phyloP scores from a whole-genome alignment of 2,113 vertebrate genomes.

The Grammomys dolichurus region DNA sequence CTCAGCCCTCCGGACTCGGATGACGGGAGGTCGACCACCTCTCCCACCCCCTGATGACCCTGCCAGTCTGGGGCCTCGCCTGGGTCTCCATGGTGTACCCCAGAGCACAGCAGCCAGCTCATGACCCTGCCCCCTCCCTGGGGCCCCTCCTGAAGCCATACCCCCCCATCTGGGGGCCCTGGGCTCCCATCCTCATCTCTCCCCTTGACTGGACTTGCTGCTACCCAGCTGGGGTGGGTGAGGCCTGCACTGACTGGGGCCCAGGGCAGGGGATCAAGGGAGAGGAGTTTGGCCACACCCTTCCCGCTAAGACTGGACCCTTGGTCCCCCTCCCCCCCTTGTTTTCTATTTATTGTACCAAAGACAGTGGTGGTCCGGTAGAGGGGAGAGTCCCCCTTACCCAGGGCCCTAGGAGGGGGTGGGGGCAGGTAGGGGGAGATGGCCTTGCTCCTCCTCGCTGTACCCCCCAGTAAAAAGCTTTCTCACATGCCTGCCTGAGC shows the following conservation, averaged over 20 bases:
- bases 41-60: constrained; percentile 81
- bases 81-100: constrained; percentile 89
- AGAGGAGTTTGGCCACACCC: constrained; percentile 70
- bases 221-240: constrained; percentile 84
- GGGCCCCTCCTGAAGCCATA: constrained; percentile 83
- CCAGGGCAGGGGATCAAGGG: constrained; percentile 78
- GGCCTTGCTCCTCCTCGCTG: constrained; percentile 81
- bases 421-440: constrained; percentile 81
- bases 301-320: constrained; percentile 78
- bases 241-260: constrained; percentile 83
- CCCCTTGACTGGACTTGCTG: constrained; percentile 87
- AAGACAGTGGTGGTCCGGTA: constrained; percentile 84
- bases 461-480: constrained; percentile 84
- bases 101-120: constrained; percentile 94
- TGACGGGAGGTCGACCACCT: constrained; percentile 87
- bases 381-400: constrained; percentile 59
- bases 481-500: constrained; percentile 81
- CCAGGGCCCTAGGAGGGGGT: constrained; percentile 74
- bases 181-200: constrained; percentile 83
- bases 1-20: constrained; percentile 97
- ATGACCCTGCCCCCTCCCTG: constrained; percentile 92
- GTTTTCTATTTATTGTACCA: constrained; percentile 88
- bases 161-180: constrained; percentile 81
- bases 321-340: constrained; percentile 59
- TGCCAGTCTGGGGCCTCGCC: constrained; percentile 86